A percentile compares a stretch with the other conserved stretches of the same genome.
Evolutionary conservation across 2,113 vertebrate genomes (phyloP).

Genomic region (Zosterops hypoxanthus): DNA sequence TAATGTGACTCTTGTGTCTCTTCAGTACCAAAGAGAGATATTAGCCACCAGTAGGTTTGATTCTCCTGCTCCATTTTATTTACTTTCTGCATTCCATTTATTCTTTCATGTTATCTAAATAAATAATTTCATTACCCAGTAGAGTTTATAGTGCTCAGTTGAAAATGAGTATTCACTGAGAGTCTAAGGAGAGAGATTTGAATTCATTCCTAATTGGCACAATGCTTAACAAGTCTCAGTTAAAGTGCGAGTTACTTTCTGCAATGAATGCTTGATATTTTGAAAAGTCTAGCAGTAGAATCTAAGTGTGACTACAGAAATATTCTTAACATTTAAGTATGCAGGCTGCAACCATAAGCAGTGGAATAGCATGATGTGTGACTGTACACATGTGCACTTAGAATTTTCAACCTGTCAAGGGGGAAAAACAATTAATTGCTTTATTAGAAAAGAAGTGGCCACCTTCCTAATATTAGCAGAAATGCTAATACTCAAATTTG

Average conservation of each 20-base stretch:
- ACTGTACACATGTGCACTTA: background rate
- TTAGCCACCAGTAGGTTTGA: background rate
- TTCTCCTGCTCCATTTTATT: background rate
- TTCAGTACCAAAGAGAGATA: background rate
- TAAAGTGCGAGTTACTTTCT: background rate
- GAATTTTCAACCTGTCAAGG: background rate
- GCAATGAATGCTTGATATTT: background rate
- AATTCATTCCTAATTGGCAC: constrained; percentile 22
- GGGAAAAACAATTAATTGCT: background rate
- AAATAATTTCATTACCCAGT: background rate
- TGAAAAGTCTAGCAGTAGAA: background rate
- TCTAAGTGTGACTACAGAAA: background rate
- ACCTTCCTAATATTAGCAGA: background rate
- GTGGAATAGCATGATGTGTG: background rate
- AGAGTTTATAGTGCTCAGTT: background rate
- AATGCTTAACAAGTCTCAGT: background rate
- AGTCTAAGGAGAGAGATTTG: background rate
- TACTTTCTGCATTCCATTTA: background rate
- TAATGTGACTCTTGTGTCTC: background rate
- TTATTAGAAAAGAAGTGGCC: background rate
- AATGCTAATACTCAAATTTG: background rate
- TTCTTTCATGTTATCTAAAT: background rate
- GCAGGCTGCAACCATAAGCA: background rate
- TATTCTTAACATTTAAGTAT: background rate
- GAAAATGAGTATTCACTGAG: background rate